Evolutionary conservation across 2,797 vertebrate genomes (phyloP), one percentile per base, ranked within the genome.

Genomic region (Parauchenoglanis punctatus): DNA sequence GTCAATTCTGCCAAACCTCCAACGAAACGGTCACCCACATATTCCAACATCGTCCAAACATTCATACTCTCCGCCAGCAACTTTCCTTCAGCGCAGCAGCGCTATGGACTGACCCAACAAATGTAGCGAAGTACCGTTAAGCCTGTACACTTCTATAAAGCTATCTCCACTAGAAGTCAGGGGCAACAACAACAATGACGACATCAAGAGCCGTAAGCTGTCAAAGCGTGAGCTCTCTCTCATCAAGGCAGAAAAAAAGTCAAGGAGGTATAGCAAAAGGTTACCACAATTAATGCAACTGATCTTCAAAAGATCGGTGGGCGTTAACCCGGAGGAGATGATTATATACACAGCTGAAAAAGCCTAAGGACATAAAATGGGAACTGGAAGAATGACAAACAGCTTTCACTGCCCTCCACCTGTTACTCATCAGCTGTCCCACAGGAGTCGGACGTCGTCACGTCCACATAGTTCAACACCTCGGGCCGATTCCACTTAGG

Each of bases 341-440:
- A 80, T 68, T 40, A 68, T 35, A 46, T 44, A 63, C 3, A 63
- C 67, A 75, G 81, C 81, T 87, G 68, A 56, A 83, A 54, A 76
- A 83, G 28, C 56, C 31, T 25, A 10, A 75, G 70, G 68, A 40
- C 46, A 28, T 35, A 63, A 56, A 82, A 81, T 28, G n/a, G 13
- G 85, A 52, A 44, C 23, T 20, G 56, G 46, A 67, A 86, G 10
- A 49, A 86, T 18, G n/a, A 54, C 17, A 25, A 40, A 31, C 25
- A 46, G 78, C 20, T 49, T 82, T 82, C 40, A 17, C 18, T 61
- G 17, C 25, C 23, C 56, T 35, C 15, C 78, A 73, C 44, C n/a
- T 63, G 78, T 75, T 75, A 35, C 54, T 75, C 65, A 86, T 86
- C 67, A 58, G 52, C 49, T 23, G 1, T 28, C 35, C 46, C 0